Percentiles rank a stretch among this genome's conserved stretches.
Conservation (phyloP, 1,140 invertebrate genomes). For the Lycorma delicatula region DNA sequence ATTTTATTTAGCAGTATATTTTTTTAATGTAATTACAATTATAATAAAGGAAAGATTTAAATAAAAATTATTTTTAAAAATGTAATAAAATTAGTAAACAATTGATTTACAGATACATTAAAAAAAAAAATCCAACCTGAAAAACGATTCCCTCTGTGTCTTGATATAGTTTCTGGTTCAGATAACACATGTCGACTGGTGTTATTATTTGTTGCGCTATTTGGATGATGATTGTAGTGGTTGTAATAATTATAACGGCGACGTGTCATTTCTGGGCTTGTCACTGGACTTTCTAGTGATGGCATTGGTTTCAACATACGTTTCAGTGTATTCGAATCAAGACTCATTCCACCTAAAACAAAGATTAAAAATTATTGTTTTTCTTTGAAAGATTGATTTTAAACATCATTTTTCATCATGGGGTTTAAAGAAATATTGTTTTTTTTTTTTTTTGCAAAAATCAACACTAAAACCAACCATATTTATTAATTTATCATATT, state of each 20-base stretch:
- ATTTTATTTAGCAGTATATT: not conserved
- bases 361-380: too few relatives aligned
- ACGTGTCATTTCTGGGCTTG: conserved; percentile 77
- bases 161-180: conserved; percentile 41
- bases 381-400: too few relatives aligned
- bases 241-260: conserved; percentile 52
- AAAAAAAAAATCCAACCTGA: conserved; percentile 19
- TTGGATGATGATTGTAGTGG: conserved; percentile 44
- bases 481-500: too few relatives aligned
- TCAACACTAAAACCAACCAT: too few relatives aligned
- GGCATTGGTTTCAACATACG: conserved; percentile 89
- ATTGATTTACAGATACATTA: too few relatives aligned
- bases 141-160: conserved; percentile 35
- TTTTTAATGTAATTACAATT: not conserved
- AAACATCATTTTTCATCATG: too few relatives aligned
- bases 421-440: too few relatives aligned
- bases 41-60: not conserved
- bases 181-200: conserved; percentile 45
- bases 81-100: too few relatives aligned
- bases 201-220: conserved; percentile 42
- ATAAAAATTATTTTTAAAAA: too few relatives aligned
- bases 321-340: conserved; percentile 82
- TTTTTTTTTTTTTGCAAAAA: too few relatives aligned
- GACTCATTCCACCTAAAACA: conserved; percentile 40
- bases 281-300: conserved; percentile 74